Conservation (phyloP, 2,113 vertebrate species). For the Corythaixoides concolor region DNA sequence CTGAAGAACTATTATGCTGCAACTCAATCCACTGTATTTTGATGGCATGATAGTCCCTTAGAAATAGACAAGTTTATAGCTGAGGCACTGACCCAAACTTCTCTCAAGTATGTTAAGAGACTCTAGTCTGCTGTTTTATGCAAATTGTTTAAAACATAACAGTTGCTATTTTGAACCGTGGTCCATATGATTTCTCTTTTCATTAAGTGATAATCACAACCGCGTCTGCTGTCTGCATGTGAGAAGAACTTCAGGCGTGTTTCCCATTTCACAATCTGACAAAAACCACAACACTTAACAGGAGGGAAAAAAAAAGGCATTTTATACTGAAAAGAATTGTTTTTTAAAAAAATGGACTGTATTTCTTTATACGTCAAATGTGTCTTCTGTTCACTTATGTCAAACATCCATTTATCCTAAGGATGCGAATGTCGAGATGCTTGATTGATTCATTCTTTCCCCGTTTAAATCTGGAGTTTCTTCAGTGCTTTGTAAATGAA, state of each 20-base stretch:
- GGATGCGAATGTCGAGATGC: not conserved
- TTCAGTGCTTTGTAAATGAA: not conserved
- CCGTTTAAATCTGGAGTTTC: not conserved
- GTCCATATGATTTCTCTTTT: constrained; percentile 51
- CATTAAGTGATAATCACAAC: constrained; percentile 50
- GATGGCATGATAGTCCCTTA: not conserved
- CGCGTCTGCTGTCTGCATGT: constrained; percentile 8
- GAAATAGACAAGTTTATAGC: not conserved
- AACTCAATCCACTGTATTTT: not conserved
- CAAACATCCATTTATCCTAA: not conserved
- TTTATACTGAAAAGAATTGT: not conserved
- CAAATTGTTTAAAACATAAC: constrained; percentile 31
- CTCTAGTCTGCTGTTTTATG: constrained; percentile 1
- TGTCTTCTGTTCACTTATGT: not conserved
- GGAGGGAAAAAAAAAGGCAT: not conserved
- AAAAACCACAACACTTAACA: constrained; percentile 6
- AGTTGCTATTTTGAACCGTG: constrained; percentile 8
- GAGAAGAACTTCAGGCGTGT: not conserved
- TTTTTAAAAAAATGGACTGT: not conserved
- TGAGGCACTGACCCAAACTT: constrained; percentile 27
- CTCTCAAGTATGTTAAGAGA: not conserved
- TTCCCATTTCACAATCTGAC: constrained; percentile 44
- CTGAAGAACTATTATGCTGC: not conserved
- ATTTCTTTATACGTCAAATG: not conserved
- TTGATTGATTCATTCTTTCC: not conserved